Evolutionary conservation across 2,113 vertebrate species (phyloP).

Genomic region (Anser brachyrhynchus): DNA sequence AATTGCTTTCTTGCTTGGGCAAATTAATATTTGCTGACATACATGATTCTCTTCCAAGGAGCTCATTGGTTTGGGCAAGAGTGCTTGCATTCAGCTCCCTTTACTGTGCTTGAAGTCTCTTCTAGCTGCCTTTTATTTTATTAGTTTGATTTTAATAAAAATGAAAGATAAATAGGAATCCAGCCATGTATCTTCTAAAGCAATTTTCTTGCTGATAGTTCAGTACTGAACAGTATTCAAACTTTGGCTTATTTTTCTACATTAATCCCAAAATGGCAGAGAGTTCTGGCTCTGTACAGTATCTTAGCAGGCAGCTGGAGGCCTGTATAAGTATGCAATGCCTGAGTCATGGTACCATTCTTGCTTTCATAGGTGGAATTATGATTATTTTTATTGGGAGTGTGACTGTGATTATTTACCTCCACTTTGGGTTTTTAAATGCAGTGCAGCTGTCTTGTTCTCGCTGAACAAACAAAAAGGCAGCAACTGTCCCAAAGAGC

Average conservation of each 20-base stretch:
- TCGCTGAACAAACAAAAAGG: neutral
- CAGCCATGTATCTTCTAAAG: neutral
- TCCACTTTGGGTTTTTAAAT: neutral
- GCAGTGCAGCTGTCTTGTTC: neutral
- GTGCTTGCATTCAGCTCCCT: neutral
- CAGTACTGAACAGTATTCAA: neutral
- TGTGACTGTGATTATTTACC: neutral
- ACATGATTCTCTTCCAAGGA: slow-evolving; percentile 1
- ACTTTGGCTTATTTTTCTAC: neutral
- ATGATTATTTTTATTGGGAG: neutral
- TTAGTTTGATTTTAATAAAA: slow-evolving; percentile 58
- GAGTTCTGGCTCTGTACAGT: neutral
- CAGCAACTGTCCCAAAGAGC: neutral
- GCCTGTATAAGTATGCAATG: fast-evolving
- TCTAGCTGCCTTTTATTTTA: slow-evolving; percentile 31
- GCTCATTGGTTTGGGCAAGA: neutral
- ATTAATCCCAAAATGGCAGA: neutral
- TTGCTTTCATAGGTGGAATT: neutral
- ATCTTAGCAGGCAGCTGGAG: neutral
- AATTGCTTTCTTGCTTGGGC: slow-evolving; percentile 2
- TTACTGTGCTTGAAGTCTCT: neutral
- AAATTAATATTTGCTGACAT: slow-evolving; percentile 37
- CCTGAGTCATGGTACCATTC: neutral
- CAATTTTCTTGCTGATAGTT: slow-evolving; percentile 19
- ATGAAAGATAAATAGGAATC: slow-evolving; percentile 53